Base-by-base conservation (phyloP, 2,888 invertebrate genomes). In the Zygaena filipendulae region DNA sequence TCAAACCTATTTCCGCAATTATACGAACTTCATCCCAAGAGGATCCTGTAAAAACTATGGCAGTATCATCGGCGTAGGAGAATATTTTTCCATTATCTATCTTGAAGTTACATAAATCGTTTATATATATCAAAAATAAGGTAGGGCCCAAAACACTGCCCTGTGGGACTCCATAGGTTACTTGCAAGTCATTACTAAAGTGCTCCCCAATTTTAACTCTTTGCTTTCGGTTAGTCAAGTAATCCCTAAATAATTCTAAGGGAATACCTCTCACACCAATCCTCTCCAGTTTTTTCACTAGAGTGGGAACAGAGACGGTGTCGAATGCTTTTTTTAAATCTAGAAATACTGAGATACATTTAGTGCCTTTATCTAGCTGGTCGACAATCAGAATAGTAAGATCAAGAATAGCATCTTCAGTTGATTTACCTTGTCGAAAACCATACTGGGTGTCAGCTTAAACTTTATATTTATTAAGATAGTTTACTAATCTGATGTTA, bases 351-450 rank as follows among this genome's bases (percentile, higher is more conserved):
- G 25, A 14, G 13, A 30, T 2, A 9, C 19, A 18, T 25, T 34
- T 34, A 3, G 28, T 9, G 1, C 11, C n/a, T 2, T 13, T 18
- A 13, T 26, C 30, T 12, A 23, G 20, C 12, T 16, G 18, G 8
- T 11, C n/a, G n/a, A n/a, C n/a, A n/a, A n/a, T n/a, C n/a, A n/a
- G n/a, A n/a, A n/a, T n/a, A n/a, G n/a, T n/a, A n/a, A n/a, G n/a
- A n/a, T n/a, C n/a, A n/a, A 20, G 16, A 1, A 33, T 21, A 9
- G 33, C 33, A 21, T 29, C 26, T 12, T 29, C 29, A 4, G 33
- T 26, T 2, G 29, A 33, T 8, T 13, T 3, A 4, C 26, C 26
- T 4, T 13, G 16, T 4, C 29, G 4, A 13, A 33, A 26, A 2
- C 33, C 33, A 23, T 12, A 33, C 21, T 33, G 33, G 11, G 21